Evolutionary conservation across 2,797 vertebrate genomes (phyloP).

Genomic region (Parotocinclus haroldoi): DNA sequence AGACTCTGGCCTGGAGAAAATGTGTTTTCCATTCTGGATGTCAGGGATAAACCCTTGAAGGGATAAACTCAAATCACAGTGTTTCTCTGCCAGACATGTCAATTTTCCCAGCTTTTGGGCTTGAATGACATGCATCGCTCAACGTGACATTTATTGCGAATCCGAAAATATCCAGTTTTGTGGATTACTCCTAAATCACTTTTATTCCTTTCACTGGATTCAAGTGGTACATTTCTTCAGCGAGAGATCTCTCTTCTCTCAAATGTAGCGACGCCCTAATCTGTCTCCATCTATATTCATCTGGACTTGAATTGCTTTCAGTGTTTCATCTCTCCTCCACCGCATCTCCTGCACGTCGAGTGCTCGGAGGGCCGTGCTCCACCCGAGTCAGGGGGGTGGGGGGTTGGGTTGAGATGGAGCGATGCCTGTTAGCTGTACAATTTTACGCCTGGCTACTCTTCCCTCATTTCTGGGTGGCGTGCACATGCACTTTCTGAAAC

Average conservation of each 20-base stretch:
- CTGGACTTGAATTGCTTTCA: constrained; percentile 40
- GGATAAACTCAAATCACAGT: no score
- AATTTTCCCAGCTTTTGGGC: background rate
- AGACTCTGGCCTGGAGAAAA: no score
- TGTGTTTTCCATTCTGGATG: no score
- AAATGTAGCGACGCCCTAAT: constrained; percentile 22
- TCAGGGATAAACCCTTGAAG: no score
- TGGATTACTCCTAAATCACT: constrained; percentile 29
- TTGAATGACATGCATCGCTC: background rate
- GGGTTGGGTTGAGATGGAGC: constrained; percentile 20
- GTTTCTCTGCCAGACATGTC: background rate
- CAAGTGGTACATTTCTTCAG: constrained; percentile 15
- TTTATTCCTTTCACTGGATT: constrained; percentile 19
- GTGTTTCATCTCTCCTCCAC: constrained; percentile 44
- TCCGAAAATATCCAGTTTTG: constrained; percentile 15
- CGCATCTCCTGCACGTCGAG: constrained; percentile 42
- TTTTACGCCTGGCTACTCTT: constrained; percentile 68
- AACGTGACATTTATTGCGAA: background rate
- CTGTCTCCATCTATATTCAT: constrained; percentile 40
- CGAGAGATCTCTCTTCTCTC: constrained; percentile 20
- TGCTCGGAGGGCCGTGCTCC: constrained; percentile 60
- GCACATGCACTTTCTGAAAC: constrained; percentile 32
- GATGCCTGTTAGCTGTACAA: constrained; percentile 61
- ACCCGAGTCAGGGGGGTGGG: constrained; percentile 61
- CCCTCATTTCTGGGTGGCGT: constrained; percentile 27